These are phyloP conservation scores for Lepidocolaptes lacrymiger DNA, from an alignment of 2,797 vertebrate species.

Conservation along the genomic window DNA sequence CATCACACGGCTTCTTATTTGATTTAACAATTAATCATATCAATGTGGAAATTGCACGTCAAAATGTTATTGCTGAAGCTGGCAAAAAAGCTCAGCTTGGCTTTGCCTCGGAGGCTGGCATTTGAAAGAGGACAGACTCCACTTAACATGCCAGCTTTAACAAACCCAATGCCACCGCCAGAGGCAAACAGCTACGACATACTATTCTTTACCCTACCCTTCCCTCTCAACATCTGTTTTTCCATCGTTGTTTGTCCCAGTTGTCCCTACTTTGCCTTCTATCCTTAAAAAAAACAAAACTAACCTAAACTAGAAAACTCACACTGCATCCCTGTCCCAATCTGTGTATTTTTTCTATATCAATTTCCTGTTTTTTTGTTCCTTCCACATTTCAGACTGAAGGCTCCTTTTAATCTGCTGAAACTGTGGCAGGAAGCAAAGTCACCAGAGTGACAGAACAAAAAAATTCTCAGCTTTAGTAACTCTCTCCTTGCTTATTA, in stretches of 20 bases:
- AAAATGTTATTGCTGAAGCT: constrained; percentile 38
- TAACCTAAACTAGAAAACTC: neutral
- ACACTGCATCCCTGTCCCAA: neutral
- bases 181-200: neutral
- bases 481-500: neutral
- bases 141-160: neutral
- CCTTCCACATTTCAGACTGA: neutral
- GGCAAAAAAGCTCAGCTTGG: neutral
- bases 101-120: constrained; percentile 21
- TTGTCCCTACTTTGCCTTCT: constrained; percentile 7
- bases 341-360: neutral
- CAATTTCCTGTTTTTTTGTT: neutral
- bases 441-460: neutral
- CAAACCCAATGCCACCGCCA: neutral
- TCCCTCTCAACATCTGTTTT: neutral
- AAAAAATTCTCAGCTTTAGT: neutral
- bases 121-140: constrained; percentile 21
- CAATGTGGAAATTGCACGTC: neutral
- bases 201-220: neutral
- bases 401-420: neutral
- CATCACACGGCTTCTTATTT: neutral
- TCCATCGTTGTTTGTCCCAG: neutral
- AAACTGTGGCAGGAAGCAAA: neutral
- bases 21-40: constrained; percentile 48
- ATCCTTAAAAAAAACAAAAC: neutral